phyloP scores from a whole-genome alignment of 2,113 vertebrate genomes.

The Phalacrocorax carbo region DNA sequence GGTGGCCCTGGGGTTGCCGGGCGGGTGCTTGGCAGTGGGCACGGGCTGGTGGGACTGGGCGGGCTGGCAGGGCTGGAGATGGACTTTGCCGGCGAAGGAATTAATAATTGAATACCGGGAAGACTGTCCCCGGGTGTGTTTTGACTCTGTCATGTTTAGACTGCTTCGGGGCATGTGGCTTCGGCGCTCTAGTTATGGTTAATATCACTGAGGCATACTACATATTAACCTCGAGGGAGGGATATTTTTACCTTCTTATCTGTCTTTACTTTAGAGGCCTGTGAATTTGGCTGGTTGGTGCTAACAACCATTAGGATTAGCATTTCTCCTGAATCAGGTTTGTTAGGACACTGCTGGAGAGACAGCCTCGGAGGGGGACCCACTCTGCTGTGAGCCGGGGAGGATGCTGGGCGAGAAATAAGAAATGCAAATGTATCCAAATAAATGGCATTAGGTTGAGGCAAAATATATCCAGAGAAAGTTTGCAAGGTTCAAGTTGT shows the following conservation, averaged over 20 bases:
- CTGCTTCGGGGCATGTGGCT: not conserved
- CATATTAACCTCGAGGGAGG: not conserved
- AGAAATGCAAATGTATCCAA: not conserved
- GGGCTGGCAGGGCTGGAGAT: not conserved
- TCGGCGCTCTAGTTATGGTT: not conserved
- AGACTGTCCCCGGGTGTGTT: not conserved
- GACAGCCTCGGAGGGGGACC: not conserved
- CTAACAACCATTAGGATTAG: not conserved
- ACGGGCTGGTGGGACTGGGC: not conserved
- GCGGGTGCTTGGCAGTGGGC: not conserved
- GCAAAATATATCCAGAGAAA: not conserved
- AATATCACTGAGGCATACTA: not conserved
- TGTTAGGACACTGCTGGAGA: not conserved
- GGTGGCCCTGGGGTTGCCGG: not conserved
- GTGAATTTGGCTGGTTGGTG: not conserved
- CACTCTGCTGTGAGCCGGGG: rapidly evolving
- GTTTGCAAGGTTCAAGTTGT: not conserved
- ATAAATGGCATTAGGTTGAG: not conserved
- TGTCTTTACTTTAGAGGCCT: not conserved
- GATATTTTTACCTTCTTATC: not conserved
- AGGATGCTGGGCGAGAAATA: rapidly evolving
- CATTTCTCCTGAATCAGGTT: not conserved
- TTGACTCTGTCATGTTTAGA: not conserved
- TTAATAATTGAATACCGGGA: not conserved
- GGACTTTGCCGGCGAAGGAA: not conserved